A percentile compares a stretch with the other conserved stretches of the same genome.
Evolutionary conservation across 2,113 vertebrate species (phyloP).

Genomic region (Setophaga coronata): DNA sequence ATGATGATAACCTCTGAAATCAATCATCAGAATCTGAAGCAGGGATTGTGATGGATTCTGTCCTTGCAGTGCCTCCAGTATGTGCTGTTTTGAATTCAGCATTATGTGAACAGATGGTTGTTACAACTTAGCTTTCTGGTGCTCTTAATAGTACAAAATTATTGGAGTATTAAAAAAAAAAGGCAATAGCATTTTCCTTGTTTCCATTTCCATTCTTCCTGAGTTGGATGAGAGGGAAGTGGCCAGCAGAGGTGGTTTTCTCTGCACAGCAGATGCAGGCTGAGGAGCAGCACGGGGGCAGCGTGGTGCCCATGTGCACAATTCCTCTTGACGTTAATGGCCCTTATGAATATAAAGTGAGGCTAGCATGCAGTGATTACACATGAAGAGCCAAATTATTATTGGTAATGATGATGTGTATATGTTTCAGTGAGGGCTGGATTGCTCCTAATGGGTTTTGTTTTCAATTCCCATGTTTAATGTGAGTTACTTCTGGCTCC

Average conservation of each 20-base stretch:
- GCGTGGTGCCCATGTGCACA: not conserved
- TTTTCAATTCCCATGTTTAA: not conserved
- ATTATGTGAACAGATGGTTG: not conserved
- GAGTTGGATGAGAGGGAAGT: not conserved
- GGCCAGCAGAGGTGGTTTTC: not conserved
- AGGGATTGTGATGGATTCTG: not conserved
- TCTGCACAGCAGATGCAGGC: not conserved
- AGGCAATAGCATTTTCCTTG: not conserved
- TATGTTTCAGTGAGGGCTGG: not conserved
- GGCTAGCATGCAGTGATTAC: not conserved
- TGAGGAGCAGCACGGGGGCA: fast-evolving
- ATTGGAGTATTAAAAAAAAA: not conserved
- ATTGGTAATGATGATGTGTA: slow-evolving; percentile 14
- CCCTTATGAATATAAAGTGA: not conserved
- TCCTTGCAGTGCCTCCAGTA: not conserved
- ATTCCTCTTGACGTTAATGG: slow-evolving; percentile 11
- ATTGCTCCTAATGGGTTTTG: slow-evolving; percentile 29
- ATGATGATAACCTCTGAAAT: not conserved
- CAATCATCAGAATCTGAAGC: not conserved
- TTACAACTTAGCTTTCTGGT: not conserved
- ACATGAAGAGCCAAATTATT: slow-evolving; percentile 16
- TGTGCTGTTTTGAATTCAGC: not conserved
- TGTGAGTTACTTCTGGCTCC: not conserved
- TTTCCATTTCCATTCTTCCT: not conserved
- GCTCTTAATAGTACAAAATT: not conserved